A percentile compares a stretch with the other conserved stretches of the same genome.
These are phyloP conservation scores for Leucania comma DNA, from an alignment of 2,888 invertebrate genomes.

Conservation along the genomic window DNA sequence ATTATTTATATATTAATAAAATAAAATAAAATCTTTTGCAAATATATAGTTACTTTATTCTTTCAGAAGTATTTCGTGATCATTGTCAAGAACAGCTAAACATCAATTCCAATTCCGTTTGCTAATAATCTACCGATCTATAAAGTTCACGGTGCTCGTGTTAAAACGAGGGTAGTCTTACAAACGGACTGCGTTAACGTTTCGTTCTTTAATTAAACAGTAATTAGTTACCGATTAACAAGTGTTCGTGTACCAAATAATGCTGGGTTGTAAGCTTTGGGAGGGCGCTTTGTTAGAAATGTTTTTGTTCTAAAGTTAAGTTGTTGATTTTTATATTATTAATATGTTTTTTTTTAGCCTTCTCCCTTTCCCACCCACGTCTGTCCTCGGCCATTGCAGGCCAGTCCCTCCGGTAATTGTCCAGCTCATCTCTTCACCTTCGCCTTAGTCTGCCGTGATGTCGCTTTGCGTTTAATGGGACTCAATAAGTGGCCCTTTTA, in stretches of 20 bases:
- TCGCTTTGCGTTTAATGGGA: too few species aligned
- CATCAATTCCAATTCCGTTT: constrained; percentile 30
- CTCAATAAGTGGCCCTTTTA: too few species aligned
- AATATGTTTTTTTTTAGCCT: too few species aligned
- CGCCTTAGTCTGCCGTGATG: too few species aligned
- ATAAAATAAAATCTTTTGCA: too few species aligned
- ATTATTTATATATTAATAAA: too few species aligned
- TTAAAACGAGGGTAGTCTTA: constrained; percentile 48
- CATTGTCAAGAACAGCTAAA: neutral
- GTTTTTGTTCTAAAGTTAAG: neutral
- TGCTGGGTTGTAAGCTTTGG: constrained; percentile 53
- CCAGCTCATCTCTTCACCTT: too few species aligned
- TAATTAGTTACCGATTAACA: constrained; percentile 82
- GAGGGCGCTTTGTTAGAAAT: constrained; percentile 11
- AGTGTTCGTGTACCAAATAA: constrained; percentile 67
- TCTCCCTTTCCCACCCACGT: too few species aligned
- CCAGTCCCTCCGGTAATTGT: too few species aligned
- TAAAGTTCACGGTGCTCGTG: constrained; percentile 44
- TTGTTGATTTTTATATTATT: neutral
- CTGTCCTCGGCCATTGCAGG: too few species aligned
- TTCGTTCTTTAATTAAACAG: constrained; percentile 82
- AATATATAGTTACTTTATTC: neutral
- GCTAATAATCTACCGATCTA: constrained; percentile 56
- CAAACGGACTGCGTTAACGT: constrained; percentile 61
- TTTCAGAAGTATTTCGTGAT: neutral